Evolutionary conservation across 2,113 vertebrate species (phyloP), one percentile per base, ranked within the genome.

Genomic region (Sitta europaea): DNA sequence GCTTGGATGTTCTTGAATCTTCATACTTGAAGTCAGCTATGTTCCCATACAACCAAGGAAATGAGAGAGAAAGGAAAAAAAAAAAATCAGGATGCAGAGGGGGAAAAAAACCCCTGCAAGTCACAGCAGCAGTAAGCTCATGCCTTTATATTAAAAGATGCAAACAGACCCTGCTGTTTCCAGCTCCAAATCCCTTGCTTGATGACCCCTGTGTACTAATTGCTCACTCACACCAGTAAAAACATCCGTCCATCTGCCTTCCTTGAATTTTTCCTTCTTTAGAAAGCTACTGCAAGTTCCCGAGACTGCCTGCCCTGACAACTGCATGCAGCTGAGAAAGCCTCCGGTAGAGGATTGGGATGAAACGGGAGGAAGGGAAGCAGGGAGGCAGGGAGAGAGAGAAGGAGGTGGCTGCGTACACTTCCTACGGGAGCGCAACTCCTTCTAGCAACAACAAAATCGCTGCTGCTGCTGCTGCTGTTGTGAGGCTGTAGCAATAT

Each of bases 1-100:
- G 86, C 97, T 97, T 62, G 98, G 97, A 90, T 98, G 98, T 96
- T 99, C 99, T 98, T 99, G 99, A 95, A 99, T 99, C 98, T 99
- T 99, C 99, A 99, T 99, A 84, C 92, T 95, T 71, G 98, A 94
- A 93, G 97, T 98, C 99, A 99, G 98, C 93, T 99, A 96, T 42
- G 77, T 97, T 95, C 95, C 98, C 92, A 63, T 57, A 88, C 15
- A 53, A 13, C 23, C 83, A 78, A 58, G 76, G 45, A 90, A 93
- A 94, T 38, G 38, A 93, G 35, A 91, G 20, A 89, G n/a, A 79
- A 42, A 67, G 8, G 20, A 42, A 33, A 42, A 85, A 68, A 80
- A 79, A 79, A 73, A 68, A 59, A 0, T 94, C 80, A 91, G 59
- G 61, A 82, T 24, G 55, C 80, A 84, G 42, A 94, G 35, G 20